phyloP scores from a whole-genome alignment of 2,797 vertebrate genomes.

The Sparidentex hasta region DNA sequence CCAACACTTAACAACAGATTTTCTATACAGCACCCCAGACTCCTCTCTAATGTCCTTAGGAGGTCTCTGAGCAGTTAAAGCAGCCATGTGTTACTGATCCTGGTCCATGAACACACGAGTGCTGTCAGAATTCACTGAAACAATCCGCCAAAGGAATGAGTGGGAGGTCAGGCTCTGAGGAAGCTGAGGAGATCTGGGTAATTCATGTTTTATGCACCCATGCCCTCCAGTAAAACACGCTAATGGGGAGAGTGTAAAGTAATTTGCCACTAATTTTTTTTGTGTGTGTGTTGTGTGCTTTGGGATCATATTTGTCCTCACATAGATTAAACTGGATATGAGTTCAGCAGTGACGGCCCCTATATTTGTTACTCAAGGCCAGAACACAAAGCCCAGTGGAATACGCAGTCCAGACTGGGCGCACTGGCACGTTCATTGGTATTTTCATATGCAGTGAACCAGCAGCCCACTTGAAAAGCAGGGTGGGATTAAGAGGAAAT shows the following conservation, averaged over 20 bases:
- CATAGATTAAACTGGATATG: slow-evolving; percentile 22
- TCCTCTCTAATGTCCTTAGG: slow-evolving; percentile 25
- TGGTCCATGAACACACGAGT: slow-evolving; percentile 38
- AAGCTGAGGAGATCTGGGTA: slow-evolving; percentile 38
- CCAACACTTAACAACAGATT: slow-evolving; percentile 9
- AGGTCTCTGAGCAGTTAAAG: slow-evolving; percentile 42
- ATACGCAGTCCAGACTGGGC: background rate
- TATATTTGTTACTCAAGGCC: slow-evolving; percentile 24
- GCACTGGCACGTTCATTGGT: background rate
- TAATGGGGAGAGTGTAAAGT: slow-evolving; percentile 34
- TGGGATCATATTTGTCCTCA: slow-evolving; percentile 32
- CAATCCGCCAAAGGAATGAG: slow-evolving; percentile 32
- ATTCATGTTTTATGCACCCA: slow-evolving; percentile 40
- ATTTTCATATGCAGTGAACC: background rate
- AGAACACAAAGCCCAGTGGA: slow-evolving; percentile 22
- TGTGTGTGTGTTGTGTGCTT: slow-evolving; percentile 20
- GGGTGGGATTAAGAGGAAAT: slow-evolving; percentile 1
- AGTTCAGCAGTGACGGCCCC: background rate
- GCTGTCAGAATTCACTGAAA: slow-evolving; percentile 48
- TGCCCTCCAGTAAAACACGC: slow-evolving; percentile 39
- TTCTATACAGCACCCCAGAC: slow-evolving; percentile 1
- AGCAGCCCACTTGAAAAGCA: background rate
- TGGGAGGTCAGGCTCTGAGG: slow-evolving; percentile 32
- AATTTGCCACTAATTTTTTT: slow-evolving; percentile 31
- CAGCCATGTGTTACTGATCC: slow-evolving; percentile 58